Base-by-base conservation (phyloP, 2,113 vertebrate genomes). In the Nannospalax galili region DNA sequence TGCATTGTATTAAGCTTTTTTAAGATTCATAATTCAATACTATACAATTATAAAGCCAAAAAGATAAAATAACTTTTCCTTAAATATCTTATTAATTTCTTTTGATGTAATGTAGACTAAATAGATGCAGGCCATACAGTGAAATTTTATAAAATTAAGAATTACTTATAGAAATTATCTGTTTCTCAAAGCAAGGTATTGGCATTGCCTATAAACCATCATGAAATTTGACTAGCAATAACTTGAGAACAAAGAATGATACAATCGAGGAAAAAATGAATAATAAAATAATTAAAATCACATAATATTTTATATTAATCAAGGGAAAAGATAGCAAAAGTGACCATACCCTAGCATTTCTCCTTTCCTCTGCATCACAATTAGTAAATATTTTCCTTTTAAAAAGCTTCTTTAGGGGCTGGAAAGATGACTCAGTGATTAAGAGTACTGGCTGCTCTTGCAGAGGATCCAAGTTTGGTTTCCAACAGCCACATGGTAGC, bases 81-180 rank as follows among this genome's bases (percentile, higher is more conserved):
- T 97, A 97, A 90, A 94, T 96, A 95, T 85, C 98, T 97, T 96
- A 98, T 85, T 95, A 92, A 89, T 97, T 97, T 92, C 77, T 85
- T 97, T 97, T 97, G 94, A 60, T 97, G 28, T 97, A 96, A 97
- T 91, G 60, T 92, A 97, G 87, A 97, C 85, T 97, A 89, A 98
- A 96, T 97, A 97, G 91, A 97, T 94, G n/a, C 60, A 98, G 94
- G 92, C 89, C 96, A 95, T 69, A 96, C 40, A 96, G 30, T 91
- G 81, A 96, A 95, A 92, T 92, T 96, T 97, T 96, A 95, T 17
- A 90, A 98, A 95, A 95, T 96, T 94, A 97, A 95, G 64, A 97
- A 96, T 78, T 91, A 56, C 37, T 80, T 89, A 60, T 75, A 70
- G 70, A 69, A 62, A 1, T 85, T 78, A 24, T 69, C 3, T 74